A percentile compares a stretch with the other conserved stretches of the same genome.
These are phyloP conservation scores for Siniperca undulata DNA, from an alignment of 2,797 vertebrate genomes.

Conservation along the genomic window DNA sequence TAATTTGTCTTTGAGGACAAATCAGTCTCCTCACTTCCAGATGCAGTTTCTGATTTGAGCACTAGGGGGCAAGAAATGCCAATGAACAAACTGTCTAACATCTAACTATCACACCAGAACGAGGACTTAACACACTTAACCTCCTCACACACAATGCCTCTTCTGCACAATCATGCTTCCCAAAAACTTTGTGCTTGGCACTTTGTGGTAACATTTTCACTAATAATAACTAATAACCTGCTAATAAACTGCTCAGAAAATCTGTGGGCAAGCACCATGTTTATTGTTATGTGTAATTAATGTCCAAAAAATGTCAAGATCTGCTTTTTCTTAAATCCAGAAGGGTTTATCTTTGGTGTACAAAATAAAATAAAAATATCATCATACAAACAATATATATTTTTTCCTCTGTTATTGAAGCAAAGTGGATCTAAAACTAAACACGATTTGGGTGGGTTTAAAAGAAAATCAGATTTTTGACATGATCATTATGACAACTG, in stretches of 20 bases:
- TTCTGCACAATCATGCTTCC: not conserved
- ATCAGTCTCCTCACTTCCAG: not conserved
- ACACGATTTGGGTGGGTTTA: not conserved
- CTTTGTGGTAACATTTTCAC: not conserved
- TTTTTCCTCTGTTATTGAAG: not conserved
- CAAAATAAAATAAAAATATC: not conserved
- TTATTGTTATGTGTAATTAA: not conserved
- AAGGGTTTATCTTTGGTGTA: not conserved
- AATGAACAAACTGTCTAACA: constrained; percentile 23
- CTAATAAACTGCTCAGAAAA: not conserved
- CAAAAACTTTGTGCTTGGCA: not conserved
- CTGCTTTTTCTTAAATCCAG: not conserved
- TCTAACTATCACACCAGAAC: not conserved
- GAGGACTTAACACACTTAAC: not conserved
- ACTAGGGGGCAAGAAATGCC: constrained; percentile 73
- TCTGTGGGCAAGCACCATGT: not conserved
- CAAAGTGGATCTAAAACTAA: not conserved
- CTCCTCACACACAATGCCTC: not conserved
- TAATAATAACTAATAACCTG: not conserved
- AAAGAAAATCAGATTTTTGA: not conserved
- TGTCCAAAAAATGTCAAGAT: not conserved
- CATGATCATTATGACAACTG: not conserved
- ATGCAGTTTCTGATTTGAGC: constrained; percentile 50
- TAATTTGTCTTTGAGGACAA: not conserved
- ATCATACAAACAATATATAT: not conserved